Base-by-base conservation (phyloP, 2,888 invertebrate species). In the Drosophila ustulata region DNA sequence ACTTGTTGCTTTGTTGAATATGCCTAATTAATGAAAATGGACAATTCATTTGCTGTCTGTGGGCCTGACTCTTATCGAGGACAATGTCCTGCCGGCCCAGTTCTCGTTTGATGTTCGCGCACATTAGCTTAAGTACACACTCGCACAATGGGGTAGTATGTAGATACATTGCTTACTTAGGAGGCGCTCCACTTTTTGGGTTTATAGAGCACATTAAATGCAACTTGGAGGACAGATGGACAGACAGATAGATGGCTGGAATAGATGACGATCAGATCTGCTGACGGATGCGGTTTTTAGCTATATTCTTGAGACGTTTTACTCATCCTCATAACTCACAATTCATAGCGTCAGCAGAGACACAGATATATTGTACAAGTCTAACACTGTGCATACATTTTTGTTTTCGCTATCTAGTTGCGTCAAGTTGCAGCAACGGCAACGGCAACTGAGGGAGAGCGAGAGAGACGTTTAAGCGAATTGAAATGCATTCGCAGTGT, bases 21-120 rank as follows among this genome's bases (percentile, higher is more conserved):
- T 30, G 65, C 13, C 26, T 55, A 74, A 71, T 71, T 76, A 76
- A 76, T 56, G 59, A 58, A 59, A 75, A 71, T 71, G 57, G 45
- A 30, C 43, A 46, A 37, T 56, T 55, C 37, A 61, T 64, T 61
- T 61, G 58, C 7, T 66, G 49, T 37, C 28, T 23, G 53, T 8
- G 43, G 57, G 45, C 45, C 45, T 55, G 53, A 49, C 71, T 65
- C 53, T 64, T 64, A 61, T 70, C 50, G 39, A 66, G 75, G 58
- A 63, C 67, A 66, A 55, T 77, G 59, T 56, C 49, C 73, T 62
- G 26, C 30, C n/a, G n/a, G 43, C 13, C 25, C 52, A 41, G 47
- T 64, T 66, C 56, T 11, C 61, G 18, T 69, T 69, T 75, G 37
- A 75, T 75, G 67, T 73, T 66, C 72, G 53, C 57, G 46, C 46